Percentiles rank a stretch among this genome's conserved stretches.
phyloP scores from a whole-genome alignment of 2,888 invertebrate species.

The Cyclophora albipunctata region DNA sequence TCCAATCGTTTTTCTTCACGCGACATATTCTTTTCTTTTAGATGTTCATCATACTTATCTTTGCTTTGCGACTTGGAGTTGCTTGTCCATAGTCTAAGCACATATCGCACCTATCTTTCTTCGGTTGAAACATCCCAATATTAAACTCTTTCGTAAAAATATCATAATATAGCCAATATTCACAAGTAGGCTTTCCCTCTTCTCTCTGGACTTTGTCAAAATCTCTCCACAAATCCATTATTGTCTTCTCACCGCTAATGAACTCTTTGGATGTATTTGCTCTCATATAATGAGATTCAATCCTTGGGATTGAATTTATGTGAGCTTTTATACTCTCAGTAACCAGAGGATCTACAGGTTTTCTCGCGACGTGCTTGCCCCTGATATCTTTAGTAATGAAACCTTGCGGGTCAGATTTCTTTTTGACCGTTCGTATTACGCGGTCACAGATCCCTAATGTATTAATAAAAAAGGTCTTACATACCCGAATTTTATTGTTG shows the following conservation, averaged over 20 bases:
- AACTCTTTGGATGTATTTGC: constrained; percentile 8
- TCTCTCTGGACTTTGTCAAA: constrained; percentile 9
- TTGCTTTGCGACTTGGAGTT: constrained; percentile 5
- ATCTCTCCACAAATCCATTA: constrained; percentile 13
- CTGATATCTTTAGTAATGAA: background rate
- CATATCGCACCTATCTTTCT: constrained; percentile 21
- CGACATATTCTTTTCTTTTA: constrained; percentile 16
- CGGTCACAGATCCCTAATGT: constrained; percentile 8
- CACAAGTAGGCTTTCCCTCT: constrained; percentile 3
- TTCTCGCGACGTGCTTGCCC: background rate
- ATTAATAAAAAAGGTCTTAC: constrained; percentile 5
- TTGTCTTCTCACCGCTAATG: constrained; percentile 11
- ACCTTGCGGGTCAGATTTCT: constrained; percentile 2
- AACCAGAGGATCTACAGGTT: background rate
- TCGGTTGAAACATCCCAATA: constrained; percentile 19
- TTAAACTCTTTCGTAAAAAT: constrained; percentile 13
- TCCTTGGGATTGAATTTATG: constrained; percentile 5
- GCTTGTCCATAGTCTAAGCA: constrained; percentile 12
- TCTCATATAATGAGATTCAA: constrained; percentile 8
- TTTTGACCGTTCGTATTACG: constrained; percentile 8
- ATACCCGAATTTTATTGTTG: constrained; percentile 2
- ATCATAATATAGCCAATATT: constrained; percentile 11
- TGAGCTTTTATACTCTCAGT: constrained; percentile 1
- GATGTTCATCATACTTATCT: constrained; percentile 15
- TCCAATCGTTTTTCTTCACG: constrained; percentile 19